Base-by-base conservation (phyloP, 1,140 invertebrate genomes). In the Bombus ignitus region DNA sequence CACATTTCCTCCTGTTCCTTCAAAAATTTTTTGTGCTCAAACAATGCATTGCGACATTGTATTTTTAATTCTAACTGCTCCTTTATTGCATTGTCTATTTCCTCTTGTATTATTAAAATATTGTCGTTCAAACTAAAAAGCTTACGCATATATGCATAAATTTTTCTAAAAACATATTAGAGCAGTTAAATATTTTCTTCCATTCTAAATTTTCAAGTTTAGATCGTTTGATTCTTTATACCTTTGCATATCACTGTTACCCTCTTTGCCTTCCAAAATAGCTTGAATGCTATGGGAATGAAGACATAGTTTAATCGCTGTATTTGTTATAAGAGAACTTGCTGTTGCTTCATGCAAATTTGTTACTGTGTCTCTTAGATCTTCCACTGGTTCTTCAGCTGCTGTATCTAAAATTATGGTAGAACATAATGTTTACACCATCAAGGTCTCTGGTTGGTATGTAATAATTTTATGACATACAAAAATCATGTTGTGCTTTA, bases 1-100 rank as follows among this genome's bases (percentile, higher is more conserved):
- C 71, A 73, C 3, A 88, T 65, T 15, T 65, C 74, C 53, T 94
- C 87, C 73, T 92, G 88, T 28, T 91, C 82, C 47, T 90, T 90
- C 35, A 94, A 86, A 88, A 93, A 94, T 4, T 84, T 79, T 15
- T 87, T 75, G 35, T 93, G 88, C 1, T 92, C 76, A 6, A 81
- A 86, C 6, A 93, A 12, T 3, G 76, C 59, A 47, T 90, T 47
- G 22, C 89, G 81, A 74, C 83, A 92, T 75, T 93, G 66, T 12
- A 87, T 59, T 85, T 91, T 93, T 57, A 94, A 83, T 4, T 88
- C 0, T 25, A 91, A 44, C 37, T 93, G 87, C 44, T 89, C 77
- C 39, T 74, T 59, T 28, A 70, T 66, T 15, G 87, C 74, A 32
- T 83, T 32, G 0, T 87, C 84, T 35, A 89, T 89, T 28, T 81